Percentiles rank a stretch among this genome's conserved stretches.
phyloP scores from a whole-genome alignment of 2,797 vertebrate genomes.

The Bryconaethiops microstoma region DNA sequence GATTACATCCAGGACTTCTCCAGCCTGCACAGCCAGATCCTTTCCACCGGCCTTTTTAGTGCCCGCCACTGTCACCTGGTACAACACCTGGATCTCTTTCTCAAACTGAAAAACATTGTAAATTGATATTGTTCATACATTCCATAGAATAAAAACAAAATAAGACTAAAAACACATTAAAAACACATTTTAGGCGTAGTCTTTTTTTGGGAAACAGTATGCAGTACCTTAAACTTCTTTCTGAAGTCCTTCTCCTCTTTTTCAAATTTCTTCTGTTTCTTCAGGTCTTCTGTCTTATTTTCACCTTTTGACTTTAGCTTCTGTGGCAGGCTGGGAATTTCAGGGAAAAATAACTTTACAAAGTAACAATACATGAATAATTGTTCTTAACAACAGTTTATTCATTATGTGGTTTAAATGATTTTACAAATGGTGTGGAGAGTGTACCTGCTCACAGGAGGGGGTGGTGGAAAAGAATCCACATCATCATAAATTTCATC shows the following conservation, averaged over 20 bases:
- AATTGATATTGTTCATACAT: background rate
- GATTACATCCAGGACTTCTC: conserved; percentile 87
- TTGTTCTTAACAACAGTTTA: too few relatives aligned
- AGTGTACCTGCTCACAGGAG: conserved; percentile 63
- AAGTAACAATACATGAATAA: too few relatives aligned
- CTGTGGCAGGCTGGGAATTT: conserved; percentile 60
- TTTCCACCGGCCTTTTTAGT: conserved; percentile 83
- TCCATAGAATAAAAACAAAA: background rate
- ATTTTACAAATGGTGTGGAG: background rate
- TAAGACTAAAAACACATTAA: background rate
- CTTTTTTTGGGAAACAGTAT: conserved; percentile 18
- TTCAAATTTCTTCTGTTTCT: conserved; percentile 87
- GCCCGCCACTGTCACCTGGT: conserved; percentile 75
- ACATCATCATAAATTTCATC: conserved; percentile 82
- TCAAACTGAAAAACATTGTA: conserved; percentile 78
- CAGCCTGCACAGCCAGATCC: conserved; percentile 84
- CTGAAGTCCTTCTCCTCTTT: conserved; percentile 93
- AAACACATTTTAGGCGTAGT: background rate
- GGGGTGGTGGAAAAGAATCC: conserved; percentile 69
- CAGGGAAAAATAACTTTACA: too few relatives aligned
- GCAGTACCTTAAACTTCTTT: conserved; percentile 91
- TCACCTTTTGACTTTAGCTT: conserved; percentile 63
- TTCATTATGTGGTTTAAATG: too few relatives aligned
- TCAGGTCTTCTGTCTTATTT: conserved; percentile 76
- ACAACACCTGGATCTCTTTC: conserved; percentile 86